Base-by-base conservation (phyloP, 1,140 invertebrate species). In the Anagrus nilaparvatae region DNA sequence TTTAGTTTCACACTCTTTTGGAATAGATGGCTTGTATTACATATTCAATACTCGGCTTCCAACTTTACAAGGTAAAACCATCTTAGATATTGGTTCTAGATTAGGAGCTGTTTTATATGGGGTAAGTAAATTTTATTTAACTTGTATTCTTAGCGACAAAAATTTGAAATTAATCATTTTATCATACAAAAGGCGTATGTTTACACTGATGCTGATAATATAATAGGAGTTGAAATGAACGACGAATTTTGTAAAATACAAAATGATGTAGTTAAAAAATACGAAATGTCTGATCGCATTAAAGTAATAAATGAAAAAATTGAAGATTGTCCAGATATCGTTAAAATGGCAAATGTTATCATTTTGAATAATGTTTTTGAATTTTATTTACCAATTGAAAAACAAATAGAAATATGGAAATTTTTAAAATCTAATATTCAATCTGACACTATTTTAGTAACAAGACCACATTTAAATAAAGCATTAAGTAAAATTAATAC, bases 221-320 rank as follows among this genome's bases (percentile, higher is more conserved):
- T 84, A 36, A 68, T 79, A 47, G 82, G 81, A 7, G 69, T 85
- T 23, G 81, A 85, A 70, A 77, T 83, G 52, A 83, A 82, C 52
- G 61, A 73, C 52, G 77, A 79, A 44, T 75, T 78, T 23, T 80
- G 75, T 58, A 58, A 74, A 28, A 49, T 84, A 7, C 79, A 82
- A 58, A 61, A 71, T 34, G 67, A 70, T 13, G 73, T 80, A 17
- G 62, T 82, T 28, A 49, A 61, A 3, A 71, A 79, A 58, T 76
- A 74, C 49, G 61, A 69, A 31, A 63, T 76, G 62, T 53, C 73
- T 20, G 60, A 76, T 38, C 69, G 72, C 44, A 65, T 80, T 47
- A 60, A 72, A 60, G 58, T 81, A 27, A 50, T 79, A 9, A 55
- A 76, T 44, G 68, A 72, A 30, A 72, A 77, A 61, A 67, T 82